phyloP scores from a whole-genome alignment of 2,888 invertebrate genomes.

The Chalcosyrphus nemorum region DNA sequence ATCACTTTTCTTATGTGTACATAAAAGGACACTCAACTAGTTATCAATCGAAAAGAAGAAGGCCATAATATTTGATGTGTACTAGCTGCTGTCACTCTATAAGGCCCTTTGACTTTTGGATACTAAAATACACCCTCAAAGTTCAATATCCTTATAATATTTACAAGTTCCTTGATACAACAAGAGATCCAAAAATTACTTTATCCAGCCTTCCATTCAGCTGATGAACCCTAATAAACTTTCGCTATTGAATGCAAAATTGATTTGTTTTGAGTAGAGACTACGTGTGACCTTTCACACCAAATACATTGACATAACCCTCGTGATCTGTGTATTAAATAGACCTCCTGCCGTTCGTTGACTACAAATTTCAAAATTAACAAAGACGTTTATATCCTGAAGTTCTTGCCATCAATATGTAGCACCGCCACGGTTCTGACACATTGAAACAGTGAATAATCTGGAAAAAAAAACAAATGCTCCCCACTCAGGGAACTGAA shows the following conservation, averaged over 20 bases:
- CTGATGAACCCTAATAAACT: not conserved
- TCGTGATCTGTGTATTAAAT: constrained; percentile 2
- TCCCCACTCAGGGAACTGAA: not conserved
- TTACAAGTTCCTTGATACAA: not conserved
- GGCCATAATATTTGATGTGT: too few relatives aligned
- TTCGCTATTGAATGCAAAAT: not conserved
- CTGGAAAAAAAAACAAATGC: constrained; percentile 32
- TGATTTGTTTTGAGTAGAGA: not conserved
- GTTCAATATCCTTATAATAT: not conserved
- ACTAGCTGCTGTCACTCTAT: too few relatives aligned
- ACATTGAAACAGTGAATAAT: constrained; percentile 13
- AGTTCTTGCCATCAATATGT: not conserved
- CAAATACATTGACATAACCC: not conserved
- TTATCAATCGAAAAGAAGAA: too few relatives aligned
- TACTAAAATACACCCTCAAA: not conserved
- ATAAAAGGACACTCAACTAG: too few relatives aligned
- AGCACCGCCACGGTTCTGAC: not conserved
- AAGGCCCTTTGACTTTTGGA: too few relatives aligned
- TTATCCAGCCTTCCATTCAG: not conserved
- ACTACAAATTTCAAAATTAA: constrained; percentile 27
- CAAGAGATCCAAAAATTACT: not conserved
- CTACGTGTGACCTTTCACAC: not conserved
- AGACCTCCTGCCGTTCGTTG: not conserved
- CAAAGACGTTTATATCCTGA: not conserved
- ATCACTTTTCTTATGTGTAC: too few relatives aligned